Evolutionary conservation across 2,888 invertebrate species (phyloP), one percentile per base, ranked within the genome.

Genomic region (Brachycybe producta): DNA sequence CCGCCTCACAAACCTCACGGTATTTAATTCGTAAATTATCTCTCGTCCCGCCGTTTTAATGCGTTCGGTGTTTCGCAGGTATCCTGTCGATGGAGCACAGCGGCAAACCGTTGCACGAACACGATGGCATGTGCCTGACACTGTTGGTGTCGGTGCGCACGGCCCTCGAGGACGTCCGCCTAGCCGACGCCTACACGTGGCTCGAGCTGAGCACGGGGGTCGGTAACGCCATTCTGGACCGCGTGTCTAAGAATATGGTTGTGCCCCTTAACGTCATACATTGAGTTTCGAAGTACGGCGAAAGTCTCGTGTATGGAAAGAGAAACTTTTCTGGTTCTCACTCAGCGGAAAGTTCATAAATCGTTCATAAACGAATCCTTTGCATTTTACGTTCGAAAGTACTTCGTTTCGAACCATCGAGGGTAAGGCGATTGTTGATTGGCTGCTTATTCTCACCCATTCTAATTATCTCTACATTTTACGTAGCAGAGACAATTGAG

Each of bases 131-230:
- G 52, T 87, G 87, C 60, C 68, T 90, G 19, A 83, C 86, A 39
- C 66, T 90, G 34, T 70, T 91, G 43, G 83, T 91, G 13, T 83
- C 84, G 1, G 87, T 90, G 62, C 74, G 84, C 56, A 77, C 83
- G 28, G 82, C 88, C 0, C 69, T 91, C 26, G 90, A 91, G 70
- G 85, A 88, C 63, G 84, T 87, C 1, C 78, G 82, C 8, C 75
- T 87, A 3, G 83, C 84, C 62, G 85, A 86, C 51, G 88, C 88
- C 67, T 90, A 85, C 69, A 80, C 81, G 13, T 91, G 90, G 91
- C 81, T 86, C 59, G 86, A 88, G 67, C 68, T 86, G 38, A 74
- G 80, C 26, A 72, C 74, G 59, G 76, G 78, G 38, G 67, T 83
- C 30, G 82, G 83, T 45, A 79, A 80, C 53, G 73, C 72, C 56